Conservation (phyloP, 2,797 vertebrate species). For the Microtus obscurus region DNA sequence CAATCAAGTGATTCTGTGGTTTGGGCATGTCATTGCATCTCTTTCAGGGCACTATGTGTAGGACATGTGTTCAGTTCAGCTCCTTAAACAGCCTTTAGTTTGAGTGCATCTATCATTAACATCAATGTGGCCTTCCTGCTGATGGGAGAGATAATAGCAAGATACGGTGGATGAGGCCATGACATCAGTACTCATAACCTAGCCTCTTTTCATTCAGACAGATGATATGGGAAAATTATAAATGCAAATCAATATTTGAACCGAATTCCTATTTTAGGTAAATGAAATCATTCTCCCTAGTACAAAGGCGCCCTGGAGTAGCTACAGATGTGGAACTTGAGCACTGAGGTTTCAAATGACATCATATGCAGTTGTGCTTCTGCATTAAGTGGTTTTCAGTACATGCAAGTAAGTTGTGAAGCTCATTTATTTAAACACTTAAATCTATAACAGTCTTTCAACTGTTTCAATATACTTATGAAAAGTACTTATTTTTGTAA, state of each 20-base stretch:
- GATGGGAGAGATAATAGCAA: conserved; percentile 21
- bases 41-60: not conserved
- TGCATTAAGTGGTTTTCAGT: conserved; percentile 61
- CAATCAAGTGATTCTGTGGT: not conserved
- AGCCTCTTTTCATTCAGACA: not conserved
- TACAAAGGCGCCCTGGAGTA: conserved; percentile 9
- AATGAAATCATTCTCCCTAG: conserved; percentile 27
- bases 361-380: conserved; percentile 32
- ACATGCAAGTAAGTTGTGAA: not conserved
- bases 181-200: not conserved
- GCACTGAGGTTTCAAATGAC: conserved; percentile 62
- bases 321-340: conserved; percentile 27
- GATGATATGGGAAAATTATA: not conserved
- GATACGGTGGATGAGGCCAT: not conserved
- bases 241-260: conserved; percentile 38
- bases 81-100: not conserved
- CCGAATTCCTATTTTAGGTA: conserved; percentile 37
- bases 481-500: conserved; percentile 62
- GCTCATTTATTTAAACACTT: conserved; percentile 72
- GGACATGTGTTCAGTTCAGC: not conserved
- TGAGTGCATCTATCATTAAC: not conserved
- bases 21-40: not conserved
- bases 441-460: conserved; percentile 67
- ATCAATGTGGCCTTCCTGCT: not conserved
- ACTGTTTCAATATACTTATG: conserved; percentile 61